These are phyloP conservation scores for Nibea coibor DNA, from an alignment of 2,113 vertebrate genomes.

Conservation along the genomic window DNA sequence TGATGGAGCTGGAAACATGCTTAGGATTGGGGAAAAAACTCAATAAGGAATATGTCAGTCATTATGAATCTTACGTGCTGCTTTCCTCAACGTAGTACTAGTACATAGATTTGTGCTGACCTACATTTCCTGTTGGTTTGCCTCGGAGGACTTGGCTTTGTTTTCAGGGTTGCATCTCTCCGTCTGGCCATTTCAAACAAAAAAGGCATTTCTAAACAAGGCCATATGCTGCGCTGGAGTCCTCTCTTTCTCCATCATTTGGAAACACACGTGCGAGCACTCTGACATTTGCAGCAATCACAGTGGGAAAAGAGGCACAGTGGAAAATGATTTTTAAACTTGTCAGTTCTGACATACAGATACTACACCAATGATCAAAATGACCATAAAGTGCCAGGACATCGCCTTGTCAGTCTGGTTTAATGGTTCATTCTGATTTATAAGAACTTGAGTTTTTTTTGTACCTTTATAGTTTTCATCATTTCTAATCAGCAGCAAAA, in stretches of 20 bases:
- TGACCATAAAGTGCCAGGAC: too few species aligned
- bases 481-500: not conserved
- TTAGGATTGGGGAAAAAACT: not conserved
- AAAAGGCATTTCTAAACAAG: conserved; percentile 65
- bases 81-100: conserved; percentile 17
- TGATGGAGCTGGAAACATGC: conserved; percentile 23
- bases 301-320: not conserved
- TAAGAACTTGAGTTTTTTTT: not conserved
- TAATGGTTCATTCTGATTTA: not conserved
- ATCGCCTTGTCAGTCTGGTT: not conserved
- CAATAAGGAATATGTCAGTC: not conserved
- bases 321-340: not conserved
- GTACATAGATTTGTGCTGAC: conserved; percentile 45
- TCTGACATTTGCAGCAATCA: not conserved
- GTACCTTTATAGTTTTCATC: not conserved
- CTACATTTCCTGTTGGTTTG: conserved; percentile 66
- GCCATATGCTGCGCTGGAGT: conserved; percentile 63
- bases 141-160: conserved; percentile 71
- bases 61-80: not conserved
- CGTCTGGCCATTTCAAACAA: conserved; percentile 74
- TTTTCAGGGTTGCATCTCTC: conserved; percentile 65
- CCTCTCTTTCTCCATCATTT: conserved; percentile 3
- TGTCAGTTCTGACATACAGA: not conserved
- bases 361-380: not conserved
- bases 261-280: not conserved